Base-by-base conservation (phyloP, 1,140 invertebrate genomes). In the Zaprionus africanus region DNA sequence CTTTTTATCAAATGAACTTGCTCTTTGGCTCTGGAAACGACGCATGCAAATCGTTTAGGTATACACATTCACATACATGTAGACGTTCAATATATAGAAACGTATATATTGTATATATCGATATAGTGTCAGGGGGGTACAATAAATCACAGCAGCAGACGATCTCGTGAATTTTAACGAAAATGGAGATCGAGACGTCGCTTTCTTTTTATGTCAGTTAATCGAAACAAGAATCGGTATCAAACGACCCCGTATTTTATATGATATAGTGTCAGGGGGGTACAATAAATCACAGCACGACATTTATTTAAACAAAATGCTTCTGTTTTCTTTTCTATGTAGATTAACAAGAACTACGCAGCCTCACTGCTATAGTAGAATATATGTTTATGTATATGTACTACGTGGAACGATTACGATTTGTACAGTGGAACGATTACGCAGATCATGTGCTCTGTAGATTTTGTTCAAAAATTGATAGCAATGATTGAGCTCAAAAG, bases 81-180 rank as follows among this genome's bases (percentile, higher is more conserved):
- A 68, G 53, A 38, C 36, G 36, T 26, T 57, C 53, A 49, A 34
- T 54, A 53, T 60, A 60, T 54, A 68, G 22, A 7, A 31, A 31
- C 1, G 28, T 28, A 58, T 36, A 38, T 31, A 34, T 38, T n/a
- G 26, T 28, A 26, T 46, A 54, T 34, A 62, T 34, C 53, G 51
- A 57, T 62, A 62, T 36, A 41, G 4, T 51, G 31, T 34, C 31
- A 4, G 36, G 22, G 9, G 63, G 64, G 26, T 59, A 60, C 63
- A 59, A 64, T 71, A 64, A 75, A 75, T 69, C 60, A 59, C 12
- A 31, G 9, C 73, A 70, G n/a, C n/a, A n/a, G n/a, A n/a, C n/a
- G n/a, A n/a, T n/a, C n/a, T n/a, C n/a, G n/a, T n/a, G n/a, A n/a
- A n/a, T n/a, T n/a, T n/a, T n/a, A n/a, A n/a, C n/a, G n/a, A n/a